Evolutionary conservation across 2,113 vertebrate species (phyloP).

Genomic region (Argyrosomus japonicus): DNA sequence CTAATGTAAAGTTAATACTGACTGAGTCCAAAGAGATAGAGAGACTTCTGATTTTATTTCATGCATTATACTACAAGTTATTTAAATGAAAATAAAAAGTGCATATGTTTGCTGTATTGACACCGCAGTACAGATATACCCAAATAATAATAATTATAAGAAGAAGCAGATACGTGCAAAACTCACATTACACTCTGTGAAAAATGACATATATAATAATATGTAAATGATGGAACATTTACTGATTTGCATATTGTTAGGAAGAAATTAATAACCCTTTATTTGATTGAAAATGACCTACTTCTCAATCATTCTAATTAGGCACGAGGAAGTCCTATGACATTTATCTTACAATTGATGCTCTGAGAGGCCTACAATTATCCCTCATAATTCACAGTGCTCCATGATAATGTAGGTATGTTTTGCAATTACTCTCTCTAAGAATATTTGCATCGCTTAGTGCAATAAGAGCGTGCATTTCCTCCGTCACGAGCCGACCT

Average conservation of each 20-base stretch:
- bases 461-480: neutral
- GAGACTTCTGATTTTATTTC: slow-evolving; percentile 4
- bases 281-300: slow-evolving; percentile 8
- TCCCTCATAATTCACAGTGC: slow-evolving; percentile 7
- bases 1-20: slow-evolving; percentile 13
- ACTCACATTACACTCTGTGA: no score
- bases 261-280: neutral
- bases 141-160: no score
- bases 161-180: no score
- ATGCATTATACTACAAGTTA: neutral
- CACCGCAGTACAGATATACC: no score
- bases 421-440: slow-evolving; percentile 13
- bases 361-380: neutral
- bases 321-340: neutral
- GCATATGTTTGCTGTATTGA: neutral
- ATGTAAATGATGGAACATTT: neutral
- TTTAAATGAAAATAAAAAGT: neutral
- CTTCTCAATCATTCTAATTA: slow-evolving; percentile 21
- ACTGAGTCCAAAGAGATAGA: neutral
- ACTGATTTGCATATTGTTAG: neutral
- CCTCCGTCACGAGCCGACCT: neutral
- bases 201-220: neutral
- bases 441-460: slow-evolving; percentile 9
- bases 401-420: neutral
- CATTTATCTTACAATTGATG: neutral